A percentile compares a stretch with the other conserved stretches of the same genome.
Evolutionary conservation across 1,140 invertebrate species (phyloP).

Genomic region (Macrocentrus cingulum): DNA sequence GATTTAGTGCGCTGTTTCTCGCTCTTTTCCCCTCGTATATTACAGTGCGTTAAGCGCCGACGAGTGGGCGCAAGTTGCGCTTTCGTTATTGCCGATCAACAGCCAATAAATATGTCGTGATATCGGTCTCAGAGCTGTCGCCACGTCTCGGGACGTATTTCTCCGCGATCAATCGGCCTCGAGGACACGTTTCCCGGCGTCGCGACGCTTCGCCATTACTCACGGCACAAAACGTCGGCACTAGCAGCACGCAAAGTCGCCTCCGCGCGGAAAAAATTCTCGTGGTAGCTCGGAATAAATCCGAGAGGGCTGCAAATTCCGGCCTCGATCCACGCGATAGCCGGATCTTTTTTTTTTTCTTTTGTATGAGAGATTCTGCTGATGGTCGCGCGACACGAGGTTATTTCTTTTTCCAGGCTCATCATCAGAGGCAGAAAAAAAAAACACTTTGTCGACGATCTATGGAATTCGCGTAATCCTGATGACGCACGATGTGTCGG

Average conservation of each 20-base stretch:
- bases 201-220: constrained; percentile 12
- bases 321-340: constrained; percentile 13
- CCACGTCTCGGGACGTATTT: too few relatives aligned
- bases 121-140: too few relatives aligned
- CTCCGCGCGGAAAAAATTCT: constrained; percentile 1
- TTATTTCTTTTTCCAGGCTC: neutral
- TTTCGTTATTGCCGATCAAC: constrained; percentile 44
- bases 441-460: constrained; percentile 17
- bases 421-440: neutral
- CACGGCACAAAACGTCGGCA: neutral
- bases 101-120: constrained; percentile 32
- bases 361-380: too few relatives aligned
- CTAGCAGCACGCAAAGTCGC: neutral
- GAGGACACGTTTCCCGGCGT: neutral
- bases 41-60: neutral
- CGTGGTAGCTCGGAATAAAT: constrained; percentile 23
- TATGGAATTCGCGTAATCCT: constrained; percentile 39
- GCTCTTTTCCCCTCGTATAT: neutral
- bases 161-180: constrained; percentile 5
- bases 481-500: constrained; percentile 39
- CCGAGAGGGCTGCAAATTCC: constrained; percentile 7
- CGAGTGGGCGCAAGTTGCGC: constrained; percentile 42
- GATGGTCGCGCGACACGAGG: too few relatives aligned
- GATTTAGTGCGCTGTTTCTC: constrained; percentile 46
- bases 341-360: too few relatives aligned